Percentiles rank a stretch among this genome's conserved stretches.
phyloP scores from a whole-genome alignment of 2,797 vertebrate species.

The Anas flavirostris region DNA sequence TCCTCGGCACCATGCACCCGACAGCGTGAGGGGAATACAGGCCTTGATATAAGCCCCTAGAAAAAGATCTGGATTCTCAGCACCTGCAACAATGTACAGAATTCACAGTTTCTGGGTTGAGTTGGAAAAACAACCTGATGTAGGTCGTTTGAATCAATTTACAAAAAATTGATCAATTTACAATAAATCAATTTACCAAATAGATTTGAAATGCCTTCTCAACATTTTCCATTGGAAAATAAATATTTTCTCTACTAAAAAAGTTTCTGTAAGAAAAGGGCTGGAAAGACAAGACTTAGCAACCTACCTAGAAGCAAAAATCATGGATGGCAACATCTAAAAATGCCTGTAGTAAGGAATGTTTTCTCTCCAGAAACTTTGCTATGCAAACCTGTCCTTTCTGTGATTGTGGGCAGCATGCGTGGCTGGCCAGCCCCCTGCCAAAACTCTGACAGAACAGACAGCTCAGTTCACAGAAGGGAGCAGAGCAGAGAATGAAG shows the following conservation, averaged over 20 bases:
- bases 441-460: neutral
- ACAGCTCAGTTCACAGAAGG: accelerated
- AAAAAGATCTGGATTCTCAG: neutral
- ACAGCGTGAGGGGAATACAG: neutral
- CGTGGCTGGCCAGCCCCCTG: too few species aligned
- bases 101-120: neutral
- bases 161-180: neutral
- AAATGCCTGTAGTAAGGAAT: neutral
- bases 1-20: neutral
- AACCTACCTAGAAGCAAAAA: neutral
- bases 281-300: neutral
- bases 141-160: neutral
- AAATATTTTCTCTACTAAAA: neutral
- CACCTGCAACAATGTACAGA: accelerated
- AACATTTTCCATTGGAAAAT: neutral
- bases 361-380: neutral
- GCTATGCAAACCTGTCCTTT: neutral
- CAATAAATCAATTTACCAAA: neutral
- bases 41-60: neutral
- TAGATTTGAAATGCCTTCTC: neutral
- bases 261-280: neutral
- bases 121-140: neutral
- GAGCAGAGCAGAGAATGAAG: neutral
- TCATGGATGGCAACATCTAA: neutral
- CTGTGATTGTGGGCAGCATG: neutral